A percentile compares a stretch with the other conserved stretches of the same genome.
These are phyloP conservation scores for Megalopta genalis DNA, from an alignment of 1,140 invertebrate species.

Conservation along the genomic window DNA sequence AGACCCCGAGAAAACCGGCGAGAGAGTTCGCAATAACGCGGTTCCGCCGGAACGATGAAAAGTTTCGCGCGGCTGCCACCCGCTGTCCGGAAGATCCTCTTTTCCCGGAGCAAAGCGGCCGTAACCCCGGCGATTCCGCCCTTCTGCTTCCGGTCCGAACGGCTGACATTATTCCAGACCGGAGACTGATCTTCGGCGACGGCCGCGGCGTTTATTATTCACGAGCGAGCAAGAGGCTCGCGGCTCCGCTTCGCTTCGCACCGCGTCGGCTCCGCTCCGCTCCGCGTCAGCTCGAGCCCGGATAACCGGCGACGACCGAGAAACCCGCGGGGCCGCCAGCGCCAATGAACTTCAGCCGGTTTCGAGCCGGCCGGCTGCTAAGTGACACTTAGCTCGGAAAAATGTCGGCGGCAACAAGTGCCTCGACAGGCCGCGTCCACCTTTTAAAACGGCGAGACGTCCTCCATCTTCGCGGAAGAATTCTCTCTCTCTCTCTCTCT, in stretches of 20 bases:
- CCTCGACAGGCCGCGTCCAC: constrained; percentile 1
- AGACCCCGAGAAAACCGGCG: no score
- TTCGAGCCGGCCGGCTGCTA: background rate
- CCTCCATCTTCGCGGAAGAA: no score
- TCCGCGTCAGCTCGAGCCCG: no score
- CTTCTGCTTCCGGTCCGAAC: background rate
- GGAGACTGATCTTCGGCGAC: no score
- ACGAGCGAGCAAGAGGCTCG: no score
- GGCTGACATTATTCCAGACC: background rate
- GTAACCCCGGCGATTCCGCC: background rate
- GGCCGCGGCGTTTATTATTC: background rate
- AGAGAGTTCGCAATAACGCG: background rate
- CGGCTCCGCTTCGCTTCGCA: no score
- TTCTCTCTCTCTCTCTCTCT: no score
- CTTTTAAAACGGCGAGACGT: constrained; percentile 18
- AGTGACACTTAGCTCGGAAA: background rate
- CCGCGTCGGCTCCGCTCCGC: no score
- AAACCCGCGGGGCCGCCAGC: background rate
- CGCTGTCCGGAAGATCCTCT: background rate
- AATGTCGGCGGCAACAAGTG: constrained; percentile 45
- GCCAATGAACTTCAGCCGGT: background rate
- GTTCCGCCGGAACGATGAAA: background rate
- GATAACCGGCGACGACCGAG: no score
- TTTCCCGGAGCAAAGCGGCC: no score
- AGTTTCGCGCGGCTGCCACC: background rate